These are phyloP conservation scores for Agrochola macilenta DNA, from an alignment of 2,888 invertebrate species.

Conservation along the genomic window DNA sequence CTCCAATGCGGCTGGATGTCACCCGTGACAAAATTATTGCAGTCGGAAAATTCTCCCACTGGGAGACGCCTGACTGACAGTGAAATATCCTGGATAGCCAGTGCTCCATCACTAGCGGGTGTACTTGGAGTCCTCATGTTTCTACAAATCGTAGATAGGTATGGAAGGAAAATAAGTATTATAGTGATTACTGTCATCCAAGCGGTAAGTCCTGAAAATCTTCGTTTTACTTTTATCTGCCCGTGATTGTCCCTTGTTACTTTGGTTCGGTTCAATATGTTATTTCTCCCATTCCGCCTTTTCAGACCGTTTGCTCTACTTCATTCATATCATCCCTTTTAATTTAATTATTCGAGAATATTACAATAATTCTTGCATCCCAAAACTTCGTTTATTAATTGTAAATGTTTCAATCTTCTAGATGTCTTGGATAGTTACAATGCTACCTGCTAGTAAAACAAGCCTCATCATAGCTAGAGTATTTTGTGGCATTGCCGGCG, in stretches of 20 bases:
- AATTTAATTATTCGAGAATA: not conserved
- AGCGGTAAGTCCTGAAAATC: conserved; percentile 75
- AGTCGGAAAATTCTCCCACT: conserved; percentile 77
- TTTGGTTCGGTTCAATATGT: not conserved
- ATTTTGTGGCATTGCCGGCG: conserved; percentile 73
- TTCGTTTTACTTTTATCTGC: not conserved
- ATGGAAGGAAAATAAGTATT: conserved; percentile 83
- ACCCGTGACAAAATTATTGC: conserved; percentile 80
- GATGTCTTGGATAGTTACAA: conserved; percentile 72
- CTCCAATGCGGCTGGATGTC: conserved; percentile 86
- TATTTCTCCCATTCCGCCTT: not conserved
- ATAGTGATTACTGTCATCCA: conserved; percentile 85
- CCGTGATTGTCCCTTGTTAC: not conserved
- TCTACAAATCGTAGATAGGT: conserved; percentile 79
- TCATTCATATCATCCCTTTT: not conserved
- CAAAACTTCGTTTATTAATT: not conserved
- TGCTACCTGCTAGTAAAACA: conserved; percentile 64
- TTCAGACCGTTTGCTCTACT: not conserved
- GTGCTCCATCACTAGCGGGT: conserved; percentile 82
- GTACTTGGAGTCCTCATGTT: conserved; percentile 80
- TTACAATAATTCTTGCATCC: not conserved
- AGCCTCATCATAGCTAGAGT: conserved; percentile 74
- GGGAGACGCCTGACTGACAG: conserved; percentile 76
- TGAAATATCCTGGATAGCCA: conserved; percentile 85
- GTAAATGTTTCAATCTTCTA: conserved; percentile 34